phyloP scores from a whole-genome alignment of 2,888 invertebrate species.

The Eurytoma adleriae region DNA sequence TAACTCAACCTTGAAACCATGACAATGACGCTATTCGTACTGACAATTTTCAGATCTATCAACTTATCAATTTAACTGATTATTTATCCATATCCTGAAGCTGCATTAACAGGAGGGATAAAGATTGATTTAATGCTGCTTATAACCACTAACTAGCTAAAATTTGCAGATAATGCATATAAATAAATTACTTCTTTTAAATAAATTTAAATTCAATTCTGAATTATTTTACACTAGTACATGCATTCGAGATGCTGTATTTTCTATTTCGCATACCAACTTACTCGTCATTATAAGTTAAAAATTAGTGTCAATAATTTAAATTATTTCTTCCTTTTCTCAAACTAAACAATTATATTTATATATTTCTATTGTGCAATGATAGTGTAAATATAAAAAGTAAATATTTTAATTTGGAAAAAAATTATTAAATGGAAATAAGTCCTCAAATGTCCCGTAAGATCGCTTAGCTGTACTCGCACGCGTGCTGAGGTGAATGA shows the following conservation, averaged over 20 bases:
- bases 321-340: no score
- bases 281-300: background rate
- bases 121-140: conserved; percentile 47
- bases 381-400: background rate
- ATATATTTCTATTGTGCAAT: no score
- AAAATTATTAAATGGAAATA: conserved; percentile 8
- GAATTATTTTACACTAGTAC: no score
- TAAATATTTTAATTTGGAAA: background rate
- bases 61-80: conserved; percentile 41
- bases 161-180: conserved; percentile 12
- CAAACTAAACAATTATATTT: no score
- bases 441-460: background rate
- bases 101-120: conserved; percentile 16
- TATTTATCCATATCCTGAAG: conserved; percentile 40
- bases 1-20: background rate
- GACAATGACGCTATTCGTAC: background rate
- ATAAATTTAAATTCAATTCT: background rate
- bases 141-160: conserved; percentile 30
- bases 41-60: conserved; percentile 36
- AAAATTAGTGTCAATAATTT: background rate
- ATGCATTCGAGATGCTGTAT: no score
- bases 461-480: conserved; percentile 19
- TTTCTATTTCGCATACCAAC: background rate
- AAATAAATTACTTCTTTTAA: background rate
- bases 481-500: conserved; percentile 28